Conservation (phyloP, 1,140 invertebrate species). For the Saxidomus purpurata region DNA sequence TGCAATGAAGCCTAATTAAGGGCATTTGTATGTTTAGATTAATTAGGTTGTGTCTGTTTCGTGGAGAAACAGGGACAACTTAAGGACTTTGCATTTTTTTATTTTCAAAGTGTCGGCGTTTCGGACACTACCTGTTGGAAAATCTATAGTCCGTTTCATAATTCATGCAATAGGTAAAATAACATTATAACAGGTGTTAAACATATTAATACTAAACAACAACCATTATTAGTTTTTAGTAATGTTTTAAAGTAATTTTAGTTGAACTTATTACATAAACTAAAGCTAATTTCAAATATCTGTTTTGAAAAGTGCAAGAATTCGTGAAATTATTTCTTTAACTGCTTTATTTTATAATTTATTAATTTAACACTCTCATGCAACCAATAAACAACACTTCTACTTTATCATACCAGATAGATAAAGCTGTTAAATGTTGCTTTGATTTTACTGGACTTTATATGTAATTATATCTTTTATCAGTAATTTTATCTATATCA, state of each 20-base stretch:
- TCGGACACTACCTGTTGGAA: conserved; percentile 26
- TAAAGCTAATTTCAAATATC: neutral
- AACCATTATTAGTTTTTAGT: neutral
- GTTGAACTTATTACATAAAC: neutral
- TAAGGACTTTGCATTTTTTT: neutral
- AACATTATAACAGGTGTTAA: neutral
- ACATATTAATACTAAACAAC: too few species aligned
- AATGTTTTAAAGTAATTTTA: neutral
- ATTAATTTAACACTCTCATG: too few species aligned
- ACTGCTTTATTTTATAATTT: neutral
- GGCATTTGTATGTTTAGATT: too few species aligned
- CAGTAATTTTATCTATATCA: neutral
- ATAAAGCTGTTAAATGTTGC: neutral
- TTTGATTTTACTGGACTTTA: neutral
- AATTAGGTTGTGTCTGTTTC: neutral
- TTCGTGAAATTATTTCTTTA: neutral
- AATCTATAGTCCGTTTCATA: conserved; percentile 24
- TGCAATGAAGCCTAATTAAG: too few species aligned
- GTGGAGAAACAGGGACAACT: neutral
- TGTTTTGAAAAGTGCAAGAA: neutral
- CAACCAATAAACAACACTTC: too few species aligned
- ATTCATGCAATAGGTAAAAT: neutral
- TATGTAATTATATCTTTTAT: neutral
- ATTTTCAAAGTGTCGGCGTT: neutral
- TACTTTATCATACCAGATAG: neutral